phyloP scores from a whole-genome alignment of 1,140 invertebrate species.

The Diuraphis noxia region DNA sequence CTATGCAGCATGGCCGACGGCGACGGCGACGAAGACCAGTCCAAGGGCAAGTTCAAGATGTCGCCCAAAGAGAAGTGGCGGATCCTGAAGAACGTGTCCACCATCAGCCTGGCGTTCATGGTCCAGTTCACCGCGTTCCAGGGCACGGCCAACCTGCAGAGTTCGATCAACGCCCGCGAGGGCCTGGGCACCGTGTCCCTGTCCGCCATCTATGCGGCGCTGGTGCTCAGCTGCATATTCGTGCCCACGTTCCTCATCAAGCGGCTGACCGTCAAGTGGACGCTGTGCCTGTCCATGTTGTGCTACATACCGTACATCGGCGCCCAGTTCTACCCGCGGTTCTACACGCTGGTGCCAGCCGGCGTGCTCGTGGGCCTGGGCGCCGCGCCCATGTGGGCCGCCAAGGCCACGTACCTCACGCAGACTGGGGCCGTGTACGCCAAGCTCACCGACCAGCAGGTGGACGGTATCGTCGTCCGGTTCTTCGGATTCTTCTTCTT shows the following conservation, averaged over 20 bases:
- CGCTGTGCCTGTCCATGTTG: slow-evolving; percentile 84
- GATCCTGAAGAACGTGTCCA: slow-evolving; percentile 83
- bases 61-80: slow-evolving; percentile 79
- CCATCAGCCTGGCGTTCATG: slow-evolving; percentile 86
- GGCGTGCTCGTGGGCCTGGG: slow-evolving; percentile 87
- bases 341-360: slow-evolving; percentile 89
- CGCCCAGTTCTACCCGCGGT: slow-evolving; percentile 87
- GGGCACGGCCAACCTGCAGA: slow-evolving; percentile 86
- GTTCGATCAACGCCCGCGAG: slow-evolving; percentile 80
- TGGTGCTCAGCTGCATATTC: slow-evolving; percentile 91
- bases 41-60: slow-evolving; percentile 75
- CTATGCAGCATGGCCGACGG: slow-evolving; percentile 63
- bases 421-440: slow-evolving; percentile 88
- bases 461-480: slow-evolving; percentile 86
- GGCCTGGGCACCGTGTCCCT: slow-evolving; percentile 80
- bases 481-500: slow-evolving; percentile 99
- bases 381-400: slow-evolving; percentile 94
- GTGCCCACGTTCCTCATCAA: slow-evolving; percentile 87
- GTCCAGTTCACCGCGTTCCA: slow-evolving; percentile 92
- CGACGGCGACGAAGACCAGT: slow-evolving; percentile 68
- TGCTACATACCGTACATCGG: slow-evolving; percentile 93
- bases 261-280: slow-evolving; percentile 92
- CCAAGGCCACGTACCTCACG: slow-evolving; percentile 93
- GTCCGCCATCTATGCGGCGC: slow-evolving; percentile 83
- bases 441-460: slow-evolving; percentile 80